Evolutionary conservation across 2,113 vertebrate genomes (phyloP).

Genomic region (Odocoileus hemionus): DNA sequence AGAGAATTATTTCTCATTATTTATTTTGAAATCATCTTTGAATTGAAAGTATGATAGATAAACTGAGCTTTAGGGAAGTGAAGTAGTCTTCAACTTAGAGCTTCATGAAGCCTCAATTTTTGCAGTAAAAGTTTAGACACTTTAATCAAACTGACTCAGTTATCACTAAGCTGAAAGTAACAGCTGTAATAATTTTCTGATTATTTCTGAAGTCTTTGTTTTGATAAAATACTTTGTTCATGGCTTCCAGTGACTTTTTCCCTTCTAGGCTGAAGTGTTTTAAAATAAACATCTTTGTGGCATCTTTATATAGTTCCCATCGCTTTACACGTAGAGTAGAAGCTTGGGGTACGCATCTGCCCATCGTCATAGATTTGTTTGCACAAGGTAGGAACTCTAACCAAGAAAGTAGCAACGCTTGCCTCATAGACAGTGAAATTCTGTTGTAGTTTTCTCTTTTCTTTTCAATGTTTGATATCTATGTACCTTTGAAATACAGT

Average conservation of each 20-base stretch:
- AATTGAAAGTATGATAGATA: neutral
- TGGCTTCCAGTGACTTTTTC: neutral
- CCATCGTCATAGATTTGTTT: neutral
- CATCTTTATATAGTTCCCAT: neutral
- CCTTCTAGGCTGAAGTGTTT: neutral
- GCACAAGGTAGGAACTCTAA: no score
- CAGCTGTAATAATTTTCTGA: neutral
- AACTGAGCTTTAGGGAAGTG: neutral
- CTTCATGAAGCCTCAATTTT: conserved; percentile 4
- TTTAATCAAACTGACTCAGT: neutral
- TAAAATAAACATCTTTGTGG: neutral
- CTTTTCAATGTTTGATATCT: neutral
- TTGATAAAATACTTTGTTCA: neutral
- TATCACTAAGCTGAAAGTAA: conserved; percentile 9
- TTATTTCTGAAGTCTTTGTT: neutral
- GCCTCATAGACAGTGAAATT: neutral
- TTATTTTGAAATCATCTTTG: neutral
- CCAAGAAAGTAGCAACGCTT: neutral
- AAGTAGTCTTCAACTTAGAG: neutral
- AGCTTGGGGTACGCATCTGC: fast-evolving
- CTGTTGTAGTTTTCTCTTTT: neutral
- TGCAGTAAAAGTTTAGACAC: neutral
- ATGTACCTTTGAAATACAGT: neutral
- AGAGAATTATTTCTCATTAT: neutral
- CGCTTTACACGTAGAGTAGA: neutral